Conservation (phyloP, 2,113 vertebrate genomes). For the Sturnus vulgaris region DNA sequence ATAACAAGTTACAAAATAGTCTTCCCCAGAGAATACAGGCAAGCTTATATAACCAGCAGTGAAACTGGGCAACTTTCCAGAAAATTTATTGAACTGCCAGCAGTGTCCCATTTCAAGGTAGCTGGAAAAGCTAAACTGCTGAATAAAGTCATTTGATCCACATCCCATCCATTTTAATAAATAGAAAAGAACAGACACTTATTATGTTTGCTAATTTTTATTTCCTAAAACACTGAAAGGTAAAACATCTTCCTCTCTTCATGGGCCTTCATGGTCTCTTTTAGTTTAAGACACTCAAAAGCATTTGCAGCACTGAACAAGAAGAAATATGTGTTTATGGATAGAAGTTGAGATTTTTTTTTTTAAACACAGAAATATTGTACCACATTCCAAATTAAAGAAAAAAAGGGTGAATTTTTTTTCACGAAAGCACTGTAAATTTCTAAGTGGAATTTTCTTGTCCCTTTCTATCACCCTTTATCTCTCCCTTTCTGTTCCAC, state of each 20-base stretch:
- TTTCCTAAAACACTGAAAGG: background rate
- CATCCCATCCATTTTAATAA: constrained; percentile 15
- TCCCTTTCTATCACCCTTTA: background rate
- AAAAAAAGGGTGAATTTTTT: background rate
- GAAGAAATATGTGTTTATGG: background rate
- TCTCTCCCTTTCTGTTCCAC: background rate
- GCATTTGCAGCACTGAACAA: background rate
- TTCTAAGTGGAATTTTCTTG: background rate
- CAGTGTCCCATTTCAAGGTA: constrained; percentile 50
- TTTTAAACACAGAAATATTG: background rate
- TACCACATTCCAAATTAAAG: background rate
- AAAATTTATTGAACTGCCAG: background rate
- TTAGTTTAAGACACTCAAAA: background rate
- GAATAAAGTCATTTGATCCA: constrained; percentile 2
- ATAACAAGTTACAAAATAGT: background rate
- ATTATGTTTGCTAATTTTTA: constrained; percentile 21
- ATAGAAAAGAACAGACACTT: constrained; percentile 20
- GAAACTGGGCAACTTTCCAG: constrained; percentile 30
- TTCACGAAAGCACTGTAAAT: background rate
- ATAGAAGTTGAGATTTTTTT: background rate
- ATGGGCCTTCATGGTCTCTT: background rate
- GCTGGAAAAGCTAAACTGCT: background rate
- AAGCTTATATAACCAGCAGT: constrained; percentile 25
- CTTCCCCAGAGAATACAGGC: constrained; percentile 8
- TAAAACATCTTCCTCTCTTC: background rate